Evolutionary conservation across 2,113 vertebrate species (phyloP).

Genomic region (Lagenorhynchus albirostris): DNA sequence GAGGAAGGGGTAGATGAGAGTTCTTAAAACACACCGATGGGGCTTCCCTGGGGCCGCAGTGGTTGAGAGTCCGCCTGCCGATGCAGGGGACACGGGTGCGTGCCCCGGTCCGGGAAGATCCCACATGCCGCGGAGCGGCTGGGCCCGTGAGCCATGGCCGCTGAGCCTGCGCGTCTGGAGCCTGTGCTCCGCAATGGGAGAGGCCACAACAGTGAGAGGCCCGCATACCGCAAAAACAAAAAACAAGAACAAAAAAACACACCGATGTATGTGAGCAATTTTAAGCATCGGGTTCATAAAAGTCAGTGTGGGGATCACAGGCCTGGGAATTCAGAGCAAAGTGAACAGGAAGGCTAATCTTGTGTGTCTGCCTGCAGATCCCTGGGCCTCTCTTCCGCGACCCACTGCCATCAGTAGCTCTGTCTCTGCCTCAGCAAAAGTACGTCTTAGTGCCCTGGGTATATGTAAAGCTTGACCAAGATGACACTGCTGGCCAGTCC

Average conservation of each 20-base stretch:
- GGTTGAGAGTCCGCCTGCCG: too few species aligned
- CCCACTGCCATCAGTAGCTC: not conserved
- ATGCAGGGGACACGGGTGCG: too few species aligned
- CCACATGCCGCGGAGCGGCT: too few species aligned
- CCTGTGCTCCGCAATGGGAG: too few species aligned
- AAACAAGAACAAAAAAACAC: not conserved
- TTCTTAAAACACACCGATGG: not conserved
- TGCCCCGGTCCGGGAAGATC: too few species aligned
- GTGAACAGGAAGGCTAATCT: not conserved
- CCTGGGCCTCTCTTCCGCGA: not conserved
- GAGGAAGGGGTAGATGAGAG: not conserved
- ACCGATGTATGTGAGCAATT: not conserved
- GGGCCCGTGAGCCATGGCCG: too few species aligned
- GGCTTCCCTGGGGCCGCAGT: too few species aligned
- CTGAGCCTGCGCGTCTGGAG: too few species aligned
- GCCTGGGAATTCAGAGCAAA: not conserved
- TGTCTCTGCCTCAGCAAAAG: not conserved
- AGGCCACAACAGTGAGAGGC: too few species aligned
- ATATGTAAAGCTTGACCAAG: accelerated
- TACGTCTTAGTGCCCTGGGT: not conserved
- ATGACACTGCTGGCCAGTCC: not conserved
- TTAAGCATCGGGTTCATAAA: not conserved
- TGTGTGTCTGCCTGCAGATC: accelerated
- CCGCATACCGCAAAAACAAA: accelerated
- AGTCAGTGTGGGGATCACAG: not conserved